Evolutionary conservation across 2,888 invertebrate species (phyloP).

Genomic region (Cryptocephalus moraei): DNA sequence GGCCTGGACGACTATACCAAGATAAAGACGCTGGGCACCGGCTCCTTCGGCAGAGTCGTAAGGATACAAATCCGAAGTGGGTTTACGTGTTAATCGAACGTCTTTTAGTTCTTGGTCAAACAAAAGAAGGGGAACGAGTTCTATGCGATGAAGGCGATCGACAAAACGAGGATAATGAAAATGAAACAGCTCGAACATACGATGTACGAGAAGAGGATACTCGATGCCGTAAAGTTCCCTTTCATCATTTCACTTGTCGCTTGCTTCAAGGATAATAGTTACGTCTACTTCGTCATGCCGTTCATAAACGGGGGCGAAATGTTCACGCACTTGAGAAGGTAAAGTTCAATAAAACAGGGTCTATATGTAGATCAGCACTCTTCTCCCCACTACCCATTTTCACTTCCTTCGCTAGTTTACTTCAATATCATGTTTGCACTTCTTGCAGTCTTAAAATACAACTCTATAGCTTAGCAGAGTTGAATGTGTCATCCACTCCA

Average conservation of each 20-base stretch:
- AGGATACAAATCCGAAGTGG: constrained; percentile 1
- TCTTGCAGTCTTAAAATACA: too few species aligned
- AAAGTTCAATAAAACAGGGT: constrained; percentile 6
- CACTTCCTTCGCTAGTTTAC: too few species aligned
- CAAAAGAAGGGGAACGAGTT: constrained; percentile 47
- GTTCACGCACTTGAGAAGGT: constrained; percentile 62
- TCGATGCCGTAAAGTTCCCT: constrained; percentile 78
- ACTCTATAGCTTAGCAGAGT: too few species aligned
- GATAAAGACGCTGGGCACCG: constrained; percentile 71
- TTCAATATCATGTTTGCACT: too few species aligned
- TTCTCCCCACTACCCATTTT: too few species aligned
- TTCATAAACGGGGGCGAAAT: constrained; percentile 81
- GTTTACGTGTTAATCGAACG: background rate
- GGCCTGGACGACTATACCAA: constrained; percentile 54
- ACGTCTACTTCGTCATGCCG: constrained; percentile 75
- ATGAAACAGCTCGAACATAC: constrained; percentile 84
- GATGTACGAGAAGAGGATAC: constrained; percentile 78
- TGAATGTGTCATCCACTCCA: too few species aligned
- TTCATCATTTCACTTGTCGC: constrained; percentile 79
- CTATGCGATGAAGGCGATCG: constrained; percentile 82
- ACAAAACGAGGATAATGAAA: constrained; percentile 77
- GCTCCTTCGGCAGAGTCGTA: constrained; percentile 87
- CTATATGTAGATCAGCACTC: too few species aligned
- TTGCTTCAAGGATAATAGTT: constrained; percentile 76
- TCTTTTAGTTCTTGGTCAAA: constrained; percentile 41